Evolutionary conservation across 2,888 invertebrate genomes (phyloP).

Genomic region (Dynastes tityus): DNA sequence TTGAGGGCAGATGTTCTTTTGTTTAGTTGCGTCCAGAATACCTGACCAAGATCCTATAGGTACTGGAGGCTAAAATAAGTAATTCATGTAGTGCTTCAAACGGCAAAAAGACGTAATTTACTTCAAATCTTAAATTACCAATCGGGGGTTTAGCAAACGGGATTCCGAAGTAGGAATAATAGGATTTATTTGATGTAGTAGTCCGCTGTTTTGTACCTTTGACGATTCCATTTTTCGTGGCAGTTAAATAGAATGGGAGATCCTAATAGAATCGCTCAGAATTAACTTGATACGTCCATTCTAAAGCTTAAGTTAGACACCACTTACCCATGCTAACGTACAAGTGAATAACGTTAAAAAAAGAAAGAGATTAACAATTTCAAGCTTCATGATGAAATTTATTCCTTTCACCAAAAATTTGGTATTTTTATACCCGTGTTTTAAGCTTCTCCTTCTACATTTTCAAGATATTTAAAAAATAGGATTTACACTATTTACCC

Average conservation of each 20-base stretch:
- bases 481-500: too few relatives aligned
- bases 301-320: too few relatives aligned
- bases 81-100: background rate
- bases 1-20: constrained; percentile 5
- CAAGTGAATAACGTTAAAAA: too few relatives aligned
- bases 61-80: constrained; percentile 3
- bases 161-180: constrained; percentile 59
- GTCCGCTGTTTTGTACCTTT: constrained; percentile 53
- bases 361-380: too few relatives aligned
- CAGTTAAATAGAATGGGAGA: background rate
- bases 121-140: constrained; percentile 56
- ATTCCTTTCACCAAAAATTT: too few relatives aligned
- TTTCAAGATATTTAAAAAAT: too few relatives aligned
- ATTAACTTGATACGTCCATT: too few relatives aligned
- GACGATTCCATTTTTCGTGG: constrained; percentile 55
- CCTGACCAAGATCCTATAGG: background rate
- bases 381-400: too few relatives aligned
- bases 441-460: too few relatives aligned
- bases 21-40: constrained; percentile 15
- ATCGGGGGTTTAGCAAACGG: constrained; percentile 60
- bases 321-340: too few relatives aligned
- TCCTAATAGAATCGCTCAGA: background rate
- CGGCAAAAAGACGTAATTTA: background rate
- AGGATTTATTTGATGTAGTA: constrained; percentile 30
- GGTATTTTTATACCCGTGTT: too few relatives aligned